Conservation (phyloP, 2,113 vertebrate species). For the Antigone vipio region DNA sequence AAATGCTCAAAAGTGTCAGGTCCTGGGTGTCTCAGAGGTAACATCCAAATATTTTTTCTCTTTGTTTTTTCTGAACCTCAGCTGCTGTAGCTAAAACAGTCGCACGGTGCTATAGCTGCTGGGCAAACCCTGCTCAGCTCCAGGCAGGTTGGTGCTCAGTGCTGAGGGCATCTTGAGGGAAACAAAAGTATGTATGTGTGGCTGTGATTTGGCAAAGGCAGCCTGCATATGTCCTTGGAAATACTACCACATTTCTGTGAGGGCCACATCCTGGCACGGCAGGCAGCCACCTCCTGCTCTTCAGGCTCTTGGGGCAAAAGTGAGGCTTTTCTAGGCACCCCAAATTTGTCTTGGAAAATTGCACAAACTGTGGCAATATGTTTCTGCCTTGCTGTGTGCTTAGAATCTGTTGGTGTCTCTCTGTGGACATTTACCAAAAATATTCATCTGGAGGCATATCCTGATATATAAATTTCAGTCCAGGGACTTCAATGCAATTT, state of each 20-base stretch:
- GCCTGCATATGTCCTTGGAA: background rate
- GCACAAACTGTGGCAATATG: background rate
- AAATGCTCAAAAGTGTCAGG: background rate
- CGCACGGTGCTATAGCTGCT: background rate
- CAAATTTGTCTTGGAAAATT: background rate
- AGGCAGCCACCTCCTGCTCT: background rate
- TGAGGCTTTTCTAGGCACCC: background rate
- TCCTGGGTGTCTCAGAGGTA: background rate
- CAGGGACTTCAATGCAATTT: background rate
- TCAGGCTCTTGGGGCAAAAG: background rate
- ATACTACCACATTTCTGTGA: background rate
- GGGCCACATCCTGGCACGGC: background rate
- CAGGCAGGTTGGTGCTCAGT: background rate
- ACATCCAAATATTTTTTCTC: background rate
- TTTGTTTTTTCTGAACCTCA: background rate
- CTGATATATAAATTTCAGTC: background rate
- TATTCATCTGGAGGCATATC: background rate
- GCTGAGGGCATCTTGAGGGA: background rate
- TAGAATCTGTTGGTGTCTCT: background rate
- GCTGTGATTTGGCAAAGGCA: background rate
- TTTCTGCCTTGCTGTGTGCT: background rate
- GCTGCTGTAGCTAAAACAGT: fast-evolving
- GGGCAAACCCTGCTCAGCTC: background rate
- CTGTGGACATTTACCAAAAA: background rate
- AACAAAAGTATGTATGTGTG: fast-evolving